Conservation (phyloP, 2,888 invertebrate species). For the Erebia epiphron region DNA sequence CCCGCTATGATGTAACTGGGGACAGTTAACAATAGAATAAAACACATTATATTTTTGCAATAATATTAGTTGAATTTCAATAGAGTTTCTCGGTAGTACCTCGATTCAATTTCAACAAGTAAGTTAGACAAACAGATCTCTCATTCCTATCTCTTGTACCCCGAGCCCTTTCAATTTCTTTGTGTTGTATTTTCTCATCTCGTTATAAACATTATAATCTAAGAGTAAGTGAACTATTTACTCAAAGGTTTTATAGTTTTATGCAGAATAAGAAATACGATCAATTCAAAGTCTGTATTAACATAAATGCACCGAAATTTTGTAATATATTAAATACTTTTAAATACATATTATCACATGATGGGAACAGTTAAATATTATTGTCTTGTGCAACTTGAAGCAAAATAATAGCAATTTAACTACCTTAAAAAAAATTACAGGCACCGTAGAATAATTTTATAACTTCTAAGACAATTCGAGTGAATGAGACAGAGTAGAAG, state of each 20-base stretch:
- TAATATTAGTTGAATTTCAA: background rate
- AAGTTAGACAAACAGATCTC: conserved; percentile 15
- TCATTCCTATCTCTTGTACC: conserved; percentile 14
- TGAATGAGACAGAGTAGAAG: too few species aligned
- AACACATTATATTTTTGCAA: background rate
- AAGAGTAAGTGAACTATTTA: background rate
- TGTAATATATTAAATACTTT: too few species aligned
- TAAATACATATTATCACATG: too few species aligned
- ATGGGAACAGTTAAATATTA: too few species aligned
- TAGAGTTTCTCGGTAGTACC: background rate
- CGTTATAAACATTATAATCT: conserved; percentile 9
- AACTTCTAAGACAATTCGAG: too few species aligned
- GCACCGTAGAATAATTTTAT: too few species aligned
- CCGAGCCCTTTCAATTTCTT: conserved; percentile 17
- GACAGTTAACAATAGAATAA: background rate
- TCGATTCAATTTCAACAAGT: conserved; percentile 3
- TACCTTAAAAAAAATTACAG: too few species aligned
- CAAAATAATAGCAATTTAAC: too few species aligned
- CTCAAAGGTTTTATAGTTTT: background rate
- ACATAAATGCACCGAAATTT: too few species aligned
- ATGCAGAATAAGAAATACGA: too few species aligned
- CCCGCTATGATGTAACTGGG: background rate
- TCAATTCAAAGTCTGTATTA: too few species aligned
- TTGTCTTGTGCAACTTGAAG: too few species aligned
- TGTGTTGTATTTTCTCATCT: conserved; percentile 20